Evolutionary conservation across 2,113 vertebrate species (phyloP).

Genomic region (Chrysochloris asiatica): DNA sequence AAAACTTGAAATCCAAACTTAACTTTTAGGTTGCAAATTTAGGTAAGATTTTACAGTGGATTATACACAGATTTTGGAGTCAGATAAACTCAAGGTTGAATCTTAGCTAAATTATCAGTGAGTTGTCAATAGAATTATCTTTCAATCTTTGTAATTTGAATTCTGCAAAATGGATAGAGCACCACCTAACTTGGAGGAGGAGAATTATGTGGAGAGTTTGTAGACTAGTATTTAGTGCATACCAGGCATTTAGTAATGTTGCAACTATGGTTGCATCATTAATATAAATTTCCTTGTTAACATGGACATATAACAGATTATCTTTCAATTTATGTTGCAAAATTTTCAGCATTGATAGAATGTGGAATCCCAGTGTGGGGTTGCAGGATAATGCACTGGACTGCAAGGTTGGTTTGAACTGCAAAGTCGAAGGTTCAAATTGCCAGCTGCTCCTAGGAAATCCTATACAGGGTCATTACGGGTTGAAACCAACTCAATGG

Average conservation of each 20-base stretch:
- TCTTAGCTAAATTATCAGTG: not conserved
- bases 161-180: not conserved
- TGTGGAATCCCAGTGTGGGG: too few species aligned
- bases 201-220: accelerated
- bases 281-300: not conserved
- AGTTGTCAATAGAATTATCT: not conserved
- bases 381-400: too few species aligned
- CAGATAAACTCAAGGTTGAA: not conserved
- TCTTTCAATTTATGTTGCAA: not conserved
- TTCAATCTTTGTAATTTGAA: not conserved
- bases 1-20: not conserved
- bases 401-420: too few species aligned
- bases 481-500: too few species aligned
- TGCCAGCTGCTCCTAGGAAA: too few species aligned
- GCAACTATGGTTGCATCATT: not conserved
- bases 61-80: not conserved
- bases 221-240: not conserved
- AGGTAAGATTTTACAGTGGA: not conserved
- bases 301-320: not conserved
- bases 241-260: not conserved
- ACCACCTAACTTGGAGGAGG: not conserved
- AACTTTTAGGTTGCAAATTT: not conserved
- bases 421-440: too few species aligned
- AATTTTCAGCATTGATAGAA: not conserved
- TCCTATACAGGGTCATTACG: too few species aligned